These are phyloP conservation scores for Xanthia icteritia DNA, from an alignment of 2,888 invertebrate species.

Conservation along the genomic window DNA sequence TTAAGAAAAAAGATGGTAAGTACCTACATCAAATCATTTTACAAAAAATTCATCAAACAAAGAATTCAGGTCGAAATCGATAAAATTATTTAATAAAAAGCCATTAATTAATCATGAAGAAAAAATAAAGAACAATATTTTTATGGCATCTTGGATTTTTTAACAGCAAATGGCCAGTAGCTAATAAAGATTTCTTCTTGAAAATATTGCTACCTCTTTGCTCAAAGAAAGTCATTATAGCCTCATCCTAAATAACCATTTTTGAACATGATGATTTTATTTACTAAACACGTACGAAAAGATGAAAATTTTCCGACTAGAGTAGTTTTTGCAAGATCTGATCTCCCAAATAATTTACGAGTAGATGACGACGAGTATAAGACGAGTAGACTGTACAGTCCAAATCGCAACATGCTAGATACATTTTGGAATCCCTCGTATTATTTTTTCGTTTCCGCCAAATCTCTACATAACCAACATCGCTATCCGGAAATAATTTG, in stretches of 20 bases:
- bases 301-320: not conserved
- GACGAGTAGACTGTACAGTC: constrained; percentile 2
- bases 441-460: not conserved
- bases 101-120: not conserved
- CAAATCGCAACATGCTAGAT: not conserved
- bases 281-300: not conserved
- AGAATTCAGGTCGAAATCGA: not conserved
- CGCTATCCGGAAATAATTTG: constrained; percentile 45
- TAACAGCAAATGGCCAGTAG: constrained; percentile 7
- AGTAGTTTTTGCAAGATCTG: not conserved
- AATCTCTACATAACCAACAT: constrained; percentile 27
- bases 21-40: not conserved
- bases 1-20: not conserved
- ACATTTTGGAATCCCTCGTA: not conserved
- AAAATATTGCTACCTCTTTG: constrained; percentile 8
- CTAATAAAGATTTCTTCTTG: not conserved
- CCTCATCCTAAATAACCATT: not conserved
- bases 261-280: not conserved
- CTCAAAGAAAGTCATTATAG: not conserved
- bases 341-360: not conserved
- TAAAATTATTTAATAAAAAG: not conserved
- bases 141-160: not conserved
- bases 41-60: not conserved
- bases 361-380: too few species aligned
- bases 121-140: not conserved